Evolutionary conservation across 2,888 invertebrate species (phyloP), one percentile per base, ranked within the genome.

Genomic region (Dryocosmus kuriphilus): DNA sequence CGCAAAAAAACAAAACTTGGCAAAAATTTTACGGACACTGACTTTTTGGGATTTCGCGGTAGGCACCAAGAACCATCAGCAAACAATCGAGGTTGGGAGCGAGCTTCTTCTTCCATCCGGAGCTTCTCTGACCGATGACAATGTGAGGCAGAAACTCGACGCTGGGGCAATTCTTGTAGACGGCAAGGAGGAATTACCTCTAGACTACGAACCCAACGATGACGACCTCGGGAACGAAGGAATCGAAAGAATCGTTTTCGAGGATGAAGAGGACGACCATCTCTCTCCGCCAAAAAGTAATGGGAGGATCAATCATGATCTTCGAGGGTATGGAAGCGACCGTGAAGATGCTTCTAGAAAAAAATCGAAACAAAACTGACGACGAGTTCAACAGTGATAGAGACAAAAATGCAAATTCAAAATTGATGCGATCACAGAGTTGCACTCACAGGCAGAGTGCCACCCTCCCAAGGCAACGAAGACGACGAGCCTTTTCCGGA

Each of bases 121-220:
- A 51, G 87, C 89, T 4, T 89, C 91, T 51, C 82, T 90, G 61
- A 91, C 88, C 38, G 91, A 91, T 79, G 89, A 90, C 85, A 88
- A 88, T 7, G 90, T 90, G 60, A 85, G 90, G 87, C 91, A 89
- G 93, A 93, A 93, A 92, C 92, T 92, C 92, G 92, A 84, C 89
- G 91, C 91, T 88, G 93, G 84, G 86, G 92, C 89, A 88, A 93
- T 89, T 87, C 89, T 87, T 90, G 93, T 87, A 83, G 92, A 95
- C 84, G 96, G 95, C 19, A 94, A 94, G 88, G 96, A 96, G 89
- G 96, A 96, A 91, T 90, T 95, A 84, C 95, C 96, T 0, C 93
- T 93, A 77, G 90, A 89, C 46, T 92, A 93, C 84, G 92, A 92
- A 83, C 90, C 90, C 14, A 60, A 60, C 3, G 27, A 65, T 63